Percentiles rank a stretch among this genome's conserved stretches.
Conservation (phyloP, 2,113 vertebrate genomes). For the human (Homo sapiens) region DNA sequence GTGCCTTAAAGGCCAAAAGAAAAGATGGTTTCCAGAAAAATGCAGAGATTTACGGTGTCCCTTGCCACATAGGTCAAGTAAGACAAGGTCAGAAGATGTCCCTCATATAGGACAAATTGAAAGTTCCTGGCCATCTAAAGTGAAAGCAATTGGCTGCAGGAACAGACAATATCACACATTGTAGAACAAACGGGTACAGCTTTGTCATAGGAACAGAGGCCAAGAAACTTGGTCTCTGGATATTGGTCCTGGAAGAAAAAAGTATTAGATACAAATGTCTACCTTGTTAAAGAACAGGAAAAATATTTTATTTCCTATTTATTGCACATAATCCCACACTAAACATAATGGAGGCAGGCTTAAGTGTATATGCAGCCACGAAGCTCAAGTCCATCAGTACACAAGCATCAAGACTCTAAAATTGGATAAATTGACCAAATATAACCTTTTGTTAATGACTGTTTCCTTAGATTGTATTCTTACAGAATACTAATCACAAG, state of each 20-base stretch:
- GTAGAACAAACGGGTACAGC: not conserved
- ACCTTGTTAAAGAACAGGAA: not conserved
- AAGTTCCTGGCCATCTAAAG: not conserved
- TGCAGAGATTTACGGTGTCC: not conserved
- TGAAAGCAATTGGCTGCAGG: not conserved
- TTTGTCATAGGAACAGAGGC: not conserved
- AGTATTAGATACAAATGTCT: not conserved
- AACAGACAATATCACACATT: not conserved
- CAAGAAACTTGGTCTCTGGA: not conserved
- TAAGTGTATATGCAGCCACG: not conserved
- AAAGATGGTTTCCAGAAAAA: not conserved
- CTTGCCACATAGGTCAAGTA: not conserved
- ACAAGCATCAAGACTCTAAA: not conserved
- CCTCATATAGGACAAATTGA: not conserved
- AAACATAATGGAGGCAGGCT: not conserved
- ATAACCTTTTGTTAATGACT: conserved; percentile 39
- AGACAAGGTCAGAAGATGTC: not conserved
- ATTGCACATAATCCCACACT: not conserved
- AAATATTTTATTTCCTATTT: not conserved
- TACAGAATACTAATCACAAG: not conserved
- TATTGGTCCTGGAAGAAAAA: not conserved
- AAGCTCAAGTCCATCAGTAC: not conserved
- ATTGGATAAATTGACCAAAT: conserved; percentile 16
- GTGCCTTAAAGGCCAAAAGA: not conserved
- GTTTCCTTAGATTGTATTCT: not conserved